Evolutionary conservation across 2,797 vertebrate species (phyloP).

Genomic region (Dermochelys coriacea): DNA sequence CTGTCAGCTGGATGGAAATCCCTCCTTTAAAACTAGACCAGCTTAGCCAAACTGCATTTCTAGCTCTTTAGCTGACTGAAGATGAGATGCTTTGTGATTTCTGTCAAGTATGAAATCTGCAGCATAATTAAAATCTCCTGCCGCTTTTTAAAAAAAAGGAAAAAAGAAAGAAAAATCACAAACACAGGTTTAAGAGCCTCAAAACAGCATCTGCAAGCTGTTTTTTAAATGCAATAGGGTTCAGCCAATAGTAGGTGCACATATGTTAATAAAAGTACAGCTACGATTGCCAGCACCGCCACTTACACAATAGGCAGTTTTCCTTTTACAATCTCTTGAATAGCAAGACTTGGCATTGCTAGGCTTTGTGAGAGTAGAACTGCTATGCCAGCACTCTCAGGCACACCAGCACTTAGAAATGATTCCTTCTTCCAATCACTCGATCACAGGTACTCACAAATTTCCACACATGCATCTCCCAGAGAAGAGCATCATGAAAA

Average conservation of each 20-base stretch:
- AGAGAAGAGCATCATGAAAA: background rate
- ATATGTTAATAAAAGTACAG: conserved; percentile 64
- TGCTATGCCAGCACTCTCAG: background rate
- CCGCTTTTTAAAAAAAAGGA: background rate
- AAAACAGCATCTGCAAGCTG: conserved; percentile 61
- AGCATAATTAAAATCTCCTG: conserved; percentile 69
- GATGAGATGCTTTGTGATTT: conserved; percentile 58
- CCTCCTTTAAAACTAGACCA: conserved; percentile 30
- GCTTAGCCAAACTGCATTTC: conserved; percentile 58
- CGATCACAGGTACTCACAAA: background rate
- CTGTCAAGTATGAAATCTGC: conserved; percentile 68
- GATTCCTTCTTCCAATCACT: conserved; percentile 33
- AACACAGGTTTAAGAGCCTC: conserved; percentile 46
- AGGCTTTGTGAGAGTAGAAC: conserved; percentile 33
- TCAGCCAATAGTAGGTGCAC: conserved; percentile 45
- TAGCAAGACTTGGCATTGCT: conserved; percentile 38
- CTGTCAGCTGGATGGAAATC: conserved; percentile 38
- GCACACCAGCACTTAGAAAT: conserved; percentile 13
- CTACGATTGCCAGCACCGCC: conserved; percentile 39
- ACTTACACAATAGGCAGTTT: conserved; percentile 64
- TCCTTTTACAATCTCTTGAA: conserved; percentile 59
- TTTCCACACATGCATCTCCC: background rate
- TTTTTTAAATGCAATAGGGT: conserved; percentile 66
- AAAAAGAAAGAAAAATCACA: conserved; percentile 10
- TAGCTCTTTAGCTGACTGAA: conserved; percentile 60